A percentile compares a stretch with the other conserved stretches of the same genome.
Conservation (phyloP, 2,888 invertebrate species). For the Coelopa pilipes region DNA sequence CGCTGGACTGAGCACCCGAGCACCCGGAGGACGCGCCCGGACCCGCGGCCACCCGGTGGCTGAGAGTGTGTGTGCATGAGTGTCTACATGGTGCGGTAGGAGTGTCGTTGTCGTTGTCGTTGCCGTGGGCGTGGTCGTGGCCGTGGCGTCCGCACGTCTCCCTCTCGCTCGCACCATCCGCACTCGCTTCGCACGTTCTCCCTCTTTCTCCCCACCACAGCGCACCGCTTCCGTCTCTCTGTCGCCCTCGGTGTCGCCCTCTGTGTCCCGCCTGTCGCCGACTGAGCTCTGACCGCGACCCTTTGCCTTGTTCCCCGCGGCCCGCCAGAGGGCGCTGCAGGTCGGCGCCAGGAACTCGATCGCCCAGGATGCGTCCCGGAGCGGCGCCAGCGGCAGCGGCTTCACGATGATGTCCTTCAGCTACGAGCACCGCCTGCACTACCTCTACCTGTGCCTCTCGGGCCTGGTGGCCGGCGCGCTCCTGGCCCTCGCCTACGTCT, state of each 20-base stretch:
- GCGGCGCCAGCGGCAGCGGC: slow-evolving; percentile 19
- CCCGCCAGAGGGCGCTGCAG: slow-evolving; percentile 33
- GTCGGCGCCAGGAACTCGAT: slow-evolving; percentile 31
- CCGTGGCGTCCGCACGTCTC: slow-evolving; percentile 1
- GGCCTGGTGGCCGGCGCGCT: slow-evolving; percentile 60
- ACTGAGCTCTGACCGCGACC: neutral
- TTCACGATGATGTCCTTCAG: slow-evolving; percentile 40
- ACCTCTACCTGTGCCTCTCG: slow-evolving; percentile 61
- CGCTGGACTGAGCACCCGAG: neutral
- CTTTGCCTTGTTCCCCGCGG: slow-evolving; percentile 29
- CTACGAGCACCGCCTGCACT: slow-evolving; percentile 58
- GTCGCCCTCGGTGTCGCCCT: neutral
- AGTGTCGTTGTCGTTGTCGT: slow-evolving; percentile 7
- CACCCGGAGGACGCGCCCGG: neutral
- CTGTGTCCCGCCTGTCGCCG: neutral
- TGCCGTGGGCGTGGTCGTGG: too few relatives aligned
- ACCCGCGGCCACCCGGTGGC: neutral
- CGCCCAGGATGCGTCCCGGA: slow-evolving; percentile 30
- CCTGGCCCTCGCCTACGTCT: slow-evolving; percentile 58
- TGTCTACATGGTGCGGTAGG: slow-evolving; percentile 34
- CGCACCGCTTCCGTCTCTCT: neutral
- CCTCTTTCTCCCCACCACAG: neutral
- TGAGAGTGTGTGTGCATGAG: slow-evolving; percentile 30
- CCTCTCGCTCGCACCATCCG: slow-evolving; percentile 10
- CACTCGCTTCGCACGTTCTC: neutral